Conservation (phyloP, 2,888 invertebrate species). For the Philopedon plagiatum region DNA sequence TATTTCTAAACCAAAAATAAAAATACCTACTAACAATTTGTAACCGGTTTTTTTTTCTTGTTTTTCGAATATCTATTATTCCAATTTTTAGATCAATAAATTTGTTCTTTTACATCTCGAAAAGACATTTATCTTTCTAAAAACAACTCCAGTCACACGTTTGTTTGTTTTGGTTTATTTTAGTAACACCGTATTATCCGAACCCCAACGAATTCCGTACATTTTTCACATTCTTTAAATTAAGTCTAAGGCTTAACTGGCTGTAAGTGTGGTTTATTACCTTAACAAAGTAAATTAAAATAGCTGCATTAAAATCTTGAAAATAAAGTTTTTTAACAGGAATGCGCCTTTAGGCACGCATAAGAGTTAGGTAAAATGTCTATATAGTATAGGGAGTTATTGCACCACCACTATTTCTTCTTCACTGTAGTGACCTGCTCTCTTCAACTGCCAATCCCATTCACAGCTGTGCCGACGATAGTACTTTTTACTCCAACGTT, state of each 20-base stretch:
- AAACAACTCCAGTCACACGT: constrained; percentile 18
- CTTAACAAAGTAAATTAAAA: constrained; percentile 12
- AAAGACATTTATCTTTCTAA: constrained; percentile 26
- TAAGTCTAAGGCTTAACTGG: neutral
- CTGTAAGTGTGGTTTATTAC: constrained; percentile 25
- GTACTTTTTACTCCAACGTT: too few species aligned
- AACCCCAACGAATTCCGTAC: constrained; percentile 14
- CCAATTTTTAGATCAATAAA: constrained; percentile 13
- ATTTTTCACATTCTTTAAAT: constrained; percentile 21
- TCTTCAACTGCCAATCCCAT: too few species aligned
- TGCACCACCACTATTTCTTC: too few species aligned
- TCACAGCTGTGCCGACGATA: too few species aligned
- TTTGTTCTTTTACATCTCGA: neutral
- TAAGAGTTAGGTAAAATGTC: neutral
- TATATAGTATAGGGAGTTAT: too few species aligned
- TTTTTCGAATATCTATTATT: neutral
- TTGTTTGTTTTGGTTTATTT: constrained; percentile 27
- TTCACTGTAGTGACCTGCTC: too few species aligned
- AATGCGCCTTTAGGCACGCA: neutral
- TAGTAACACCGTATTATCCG: constrained; percentile 27
- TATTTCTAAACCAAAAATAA: too few species aligned
- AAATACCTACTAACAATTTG: neutral
- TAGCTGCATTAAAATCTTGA: neutral
- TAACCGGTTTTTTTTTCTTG: neutral
- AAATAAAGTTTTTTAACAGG: neutral